Base-by-base conservation (phyloP, 2,888 invertebrate genomes). In the Hyposoter didymator region DNA sequence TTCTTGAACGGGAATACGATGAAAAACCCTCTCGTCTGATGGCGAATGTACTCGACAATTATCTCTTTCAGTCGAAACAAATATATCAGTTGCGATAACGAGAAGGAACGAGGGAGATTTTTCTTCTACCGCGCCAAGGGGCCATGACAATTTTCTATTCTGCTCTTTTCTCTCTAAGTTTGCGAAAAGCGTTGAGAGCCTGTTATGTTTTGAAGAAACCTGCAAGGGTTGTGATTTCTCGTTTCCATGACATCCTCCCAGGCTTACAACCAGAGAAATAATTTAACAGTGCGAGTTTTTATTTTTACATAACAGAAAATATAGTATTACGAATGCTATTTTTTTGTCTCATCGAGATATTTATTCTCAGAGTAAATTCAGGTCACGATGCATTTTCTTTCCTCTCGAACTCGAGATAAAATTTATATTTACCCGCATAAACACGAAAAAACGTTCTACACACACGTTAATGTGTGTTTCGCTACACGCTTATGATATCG, bases 61-160 rank as follows among this genome's bases (percentile, higher is more conserved):
- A 89, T 88, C 85, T 81, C 73, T 52, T 55, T 62, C 84, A 87
- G 88, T 86, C 88, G 88, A 90, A 90, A 90, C 88, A 90, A 90
- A 89, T 87, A 89, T 80, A 80, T 89, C 89, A 72, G 88, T 76
- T 85, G 72, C 64, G 89, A 89, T 89, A 89, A 88, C 72, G 74
- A 73, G 82, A 82, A 84, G 70, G 79, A 85, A 84, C 73, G 76
- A 52, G 66, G 64, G 49, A 69, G 62, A 74, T 62, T 55, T 22
- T 64, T 47, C 8, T 64, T 22, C 43, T 73, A 55, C 35, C 47
- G 45, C 49, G 47, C 62, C 69, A 69, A 67, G 43, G 72, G 55
- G 69, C n/a, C 43, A 64, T 22, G 52, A 28, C 8, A 78, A 66
- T 78, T 55, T 55, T 67, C 52, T 43, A 52, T 49, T 49, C 3